A percentile compares a stretch with the other conserved stretches of the same genome.
phyloP scores from a whole-genome alignment of 2,113 vertebrate species.

The Mustela nigripes region DNA sequence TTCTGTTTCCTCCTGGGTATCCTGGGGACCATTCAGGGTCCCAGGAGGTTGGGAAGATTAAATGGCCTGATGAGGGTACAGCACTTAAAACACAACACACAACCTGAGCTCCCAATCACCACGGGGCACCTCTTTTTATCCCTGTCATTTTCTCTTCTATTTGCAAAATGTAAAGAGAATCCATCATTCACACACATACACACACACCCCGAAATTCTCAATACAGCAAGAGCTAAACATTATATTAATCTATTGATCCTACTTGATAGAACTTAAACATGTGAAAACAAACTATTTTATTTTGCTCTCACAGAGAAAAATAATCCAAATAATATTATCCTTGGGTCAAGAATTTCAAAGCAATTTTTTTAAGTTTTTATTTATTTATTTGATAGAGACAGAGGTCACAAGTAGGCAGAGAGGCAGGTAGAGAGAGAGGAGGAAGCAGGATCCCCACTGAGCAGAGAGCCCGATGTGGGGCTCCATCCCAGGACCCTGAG shows the following conservation, averaged over 20 bases:
- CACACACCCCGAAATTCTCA: background rate
- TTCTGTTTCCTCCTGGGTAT: background rate
- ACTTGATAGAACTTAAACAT: background rate
- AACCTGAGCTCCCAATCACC: background rate
- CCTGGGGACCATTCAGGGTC: background rate
- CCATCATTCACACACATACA: background rate
- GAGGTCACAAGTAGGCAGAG: too few species aligned
- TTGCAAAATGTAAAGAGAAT: background rate
- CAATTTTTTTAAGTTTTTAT: background rate
- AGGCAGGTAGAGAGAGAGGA: too few species aligned
- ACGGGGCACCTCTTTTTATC: background rate
- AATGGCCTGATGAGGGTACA: background rate
- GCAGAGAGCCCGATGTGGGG: too few species aligned
- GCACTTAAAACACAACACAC: background rate
- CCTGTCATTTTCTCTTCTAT: background rate
- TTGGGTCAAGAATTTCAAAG: constrained; percentile 30
- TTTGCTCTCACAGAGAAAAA: background rate
- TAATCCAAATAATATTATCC: constrained; percentile 9
- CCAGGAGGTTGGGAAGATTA: background rate
- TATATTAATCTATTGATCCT: background rate
- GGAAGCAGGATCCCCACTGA: too few species aligned
- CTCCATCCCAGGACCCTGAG: too few species aligned
- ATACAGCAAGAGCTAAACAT: background rate
- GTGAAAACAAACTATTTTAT: constrained; percentile 37
- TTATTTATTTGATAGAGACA: too few species aligned